phyloP scores from a whole-genome alignment of 2,888 invertebrate species.

The Anaspis maculata region DNA sequence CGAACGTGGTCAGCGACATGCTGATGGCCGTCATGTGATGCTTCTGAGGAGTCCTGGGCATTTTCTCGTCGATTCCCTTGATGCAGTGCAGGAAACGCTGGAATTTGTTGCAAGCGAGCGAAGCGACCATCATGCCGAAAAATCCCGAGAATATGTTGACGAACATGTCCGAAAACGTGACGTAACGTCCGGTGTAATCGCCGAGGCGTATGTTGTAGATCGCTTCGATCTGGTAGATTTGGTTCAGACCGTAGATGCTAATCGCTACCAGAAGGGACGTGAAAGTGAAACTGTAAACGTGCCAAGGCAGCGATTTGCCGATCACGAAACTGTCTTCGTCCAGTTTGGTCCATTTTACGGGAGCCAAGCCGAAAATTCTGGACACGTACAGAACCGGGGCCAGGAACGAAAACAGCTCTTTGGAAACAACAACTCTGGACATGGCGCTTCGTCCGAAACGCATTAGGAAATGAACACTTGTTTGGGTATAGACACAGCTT shows the following conservation, averaged over 20 bases:
- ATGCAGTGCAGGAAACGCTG: constrained; percentile 2
- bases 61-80: no score
- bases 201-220: constrained; percentile 1
- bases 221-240: constrained; percentile 2
- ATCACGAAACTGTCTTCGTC: neutral
- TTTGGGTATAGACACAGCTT: no score
- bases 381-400: neutral
- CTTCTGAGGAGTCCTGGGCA: no score
- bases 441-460: no score
- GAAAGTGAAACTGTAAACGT: neutral
- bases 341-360: neutral
- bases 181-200: constrained; percentile 1
- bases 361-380: neutral
- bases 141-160: constrained; percentile 1
- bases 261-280: constrained; percentile 1
- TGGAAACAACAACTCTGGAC: no score
- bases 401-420: no score
- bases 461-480: no score
- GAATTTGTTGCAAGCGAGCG: constrained; percentile 1
- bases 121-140: neutral
- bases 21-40: no score
- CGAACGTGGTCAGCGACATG: neutral
- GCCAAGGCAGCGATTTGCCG: neutral
- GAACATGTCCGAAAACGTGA: constrained; percentile 4
- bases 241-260: constrained; percentile 2